A percentile compares a stretch with the other conserved stretches of the same genome.
phyloP scores from a whole-genome alignment of 2,888 invertebrate species.

The Drosophila siamana region DNA sequence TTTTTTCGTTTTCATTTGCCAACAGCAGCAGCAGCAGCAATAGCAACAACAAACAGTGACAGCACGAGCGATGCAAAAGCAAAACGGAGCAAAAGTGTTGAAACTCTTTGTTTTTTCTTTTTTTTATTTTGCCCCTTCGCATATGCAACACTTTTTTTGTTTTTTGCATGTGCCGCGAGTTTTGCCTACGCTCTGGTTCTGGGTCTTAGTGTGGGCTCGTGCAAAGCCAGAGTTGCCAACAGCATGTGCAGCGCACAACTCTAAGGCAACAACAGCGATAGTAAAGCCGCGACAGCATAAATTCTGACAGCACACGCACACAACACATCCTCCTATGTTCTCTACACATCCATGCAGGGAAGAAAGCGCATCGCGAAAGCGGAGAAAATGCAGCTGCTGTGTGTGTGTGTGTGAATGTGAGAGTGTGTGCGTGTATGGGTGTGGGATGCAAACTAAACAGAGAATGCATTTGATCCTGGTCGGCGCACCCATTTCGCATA shows the following conservation, averaged over 20 bases:
- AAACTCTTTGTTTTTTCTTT: constrained; percentile 19
- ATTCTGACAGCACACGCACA: constrained; percentile 33
- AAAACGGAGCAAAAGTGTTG: constrained; percentile 48
- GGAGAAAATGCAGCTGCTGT: constrained; percentile 58
- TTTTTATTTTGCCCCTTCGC: constrained; percentile 57
- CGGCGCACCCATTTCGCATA: constrained; percentile 62
- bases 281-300: constrained; percentile 22
- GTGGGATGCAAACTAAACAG: constrained; percentile 42
- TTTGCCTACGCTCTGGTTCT: not conserved
- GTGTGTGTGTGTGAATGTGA: constrained; percentile 2
- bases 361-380: constrained; percentile 56
- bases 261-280: constrained; percentile 35
- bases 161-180: constrained; percentile 10
- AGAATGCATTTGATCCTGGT: constrained; percentile 59
- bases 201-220: constrained; percentile 7
- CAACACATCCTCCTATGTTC: not conserved
- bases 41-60: constrained; percentile 36
- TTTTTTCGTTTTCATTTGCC: constrained; percentile 78
- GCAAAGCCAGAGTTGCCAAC: constrained; percentile 26
- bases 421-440: not conserved
- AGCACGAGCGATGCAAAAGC: constrained; percentile 28
- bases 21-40: constrained; percentile 38
- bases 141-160: constrained; percentile 60
- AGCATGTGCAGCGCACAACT: constrained; percentile 2
- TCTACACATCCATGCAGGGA: constrained; percentile 1